phyloP scores from a whole-genome alignment of 1,140 invertebrate genomes.

The Trachymyrmex cornetzi region DNA sequence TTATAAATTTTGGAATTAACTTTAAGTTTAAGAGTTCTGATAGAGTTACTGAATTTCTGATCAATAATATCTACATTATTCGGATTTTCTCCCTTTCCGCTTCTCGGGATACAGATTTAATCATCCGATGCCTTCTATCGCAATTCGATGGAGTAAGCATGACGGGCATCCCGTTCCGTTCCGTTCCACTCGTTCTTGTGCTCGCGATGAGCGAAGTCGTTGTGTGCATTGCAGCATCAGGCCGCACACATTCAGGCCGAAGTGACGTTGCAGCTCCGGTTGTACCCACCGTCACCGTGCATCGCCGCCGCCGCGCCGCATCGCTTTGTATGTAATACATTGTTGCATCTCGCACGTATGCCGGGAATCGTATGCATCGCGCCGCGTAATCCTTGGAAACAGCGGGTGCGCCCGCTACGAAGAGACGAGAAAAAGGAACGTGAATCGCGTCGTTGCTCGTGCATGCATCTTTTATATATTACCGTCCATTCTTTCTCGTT shows the following conservation, averaged over 20 bases:
- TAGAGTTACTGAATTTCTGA: too few relatives aligned
- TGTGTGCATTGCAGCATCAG: conserved; percentile 28
- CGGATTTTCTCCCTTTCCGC: not conserved
- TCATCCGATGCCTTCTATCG: conserved; percentile 29
- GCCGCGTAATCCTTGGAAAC: conserved; percentile 60
- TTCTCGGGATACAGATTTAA: conserved; percentile 42
- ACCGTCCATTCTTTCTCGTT: conserved; percentile 8
- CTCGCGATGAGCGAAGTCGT: conserved; percentile 27
- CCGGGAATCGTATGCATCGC: conserved; percentile 53
- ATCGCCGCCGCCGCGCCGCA: not conserved
- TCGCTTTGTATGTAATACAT: conserved; percentile 49
- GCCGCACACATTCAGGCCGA: conserved; percentile 18
- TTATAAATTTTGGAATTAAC: too few relatives aligned
- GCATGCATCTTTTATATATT: conserved; percentile 60
- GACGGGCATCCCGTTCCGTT: conserved; percentile 49
- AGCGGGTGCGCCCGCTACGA: conserved; percentile 37
- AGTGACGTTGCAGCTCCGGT: conserved; percentile 56
- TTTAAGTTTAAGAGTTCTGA: too few relatives aligned
- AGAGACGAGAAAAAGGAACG: conserved; percentile 54
- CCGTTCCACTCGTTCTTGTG: conserved; percentile 40
- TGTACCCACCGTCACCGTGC: not conserved
- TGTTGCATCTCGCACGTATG: conserved; percentile 53
- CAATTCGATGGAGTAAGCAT: conserved; percentile 49
- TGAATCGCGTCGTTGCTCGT: conserved; percentile 25
- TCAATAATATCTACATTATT: not conserved